Base-by-base conservation (phyloP, 2,888 invertebrate genomes). In the Gandaritis pyraliata region DNA sequence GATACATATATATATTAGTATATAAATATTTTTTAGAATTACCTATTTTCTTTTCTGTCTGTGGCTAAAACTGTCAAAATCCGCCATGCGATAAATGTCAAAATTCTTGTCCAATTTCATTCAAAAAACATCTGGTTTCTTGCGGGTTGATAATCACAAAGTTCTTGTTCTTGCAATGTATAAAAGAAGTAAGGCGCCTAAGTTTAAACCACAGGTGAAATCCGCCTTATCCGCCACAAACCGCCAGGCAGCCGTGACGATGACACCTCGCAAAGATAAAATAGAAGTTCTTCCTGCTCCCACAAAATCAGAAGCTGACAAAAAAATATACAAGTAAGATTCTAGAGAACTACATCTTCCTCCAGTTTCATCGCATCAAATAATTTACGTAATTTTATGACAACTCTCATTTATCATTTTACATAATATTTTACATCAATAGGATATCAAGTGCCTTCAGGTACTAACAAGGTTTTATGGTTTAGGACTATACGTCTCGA, bases 261-360 rank as follows among this genome's bases (percentile, higher is more conserved):
- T 85, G 78, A 66, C 76, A 50, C 71, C 66, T 63, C 81, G 78
- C 63, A 83, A 81, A 66, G 89, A 90, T 81, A 90, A 87, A 85
- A 87, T 91, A 61, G 85, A 87, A 69, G 80, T 88, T 75, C 82
- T 94, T 65, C 74, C 88, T 48, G 85, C 90, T 68, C 96, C 97
- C 10, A 92, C 94, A 38, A 96, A 96, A 86, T 96, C 96, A 52
- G 93, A 93, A 58, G 95, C 94, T 70, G 97, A 97, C 85, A 95
- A 95, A 80, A 97, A 97, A 80, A 88, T 94, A 59, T 97, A 97
- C 81, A 96, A 94, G 96, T 96, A 75, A 82, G 86, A 39, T 76
- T 29, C 0, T 36, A 33, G 6, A 46, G 5, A 29, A 5, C 18
- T 45, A 16, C 4, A 45, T 45, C 8, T 15, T 5, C 15, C 8